Percentiles rank a stretch among this genome's conserved stretches.
Conservation (phyloP, 2,888 invertebrate genomes). For the Empis livida region DNA sequence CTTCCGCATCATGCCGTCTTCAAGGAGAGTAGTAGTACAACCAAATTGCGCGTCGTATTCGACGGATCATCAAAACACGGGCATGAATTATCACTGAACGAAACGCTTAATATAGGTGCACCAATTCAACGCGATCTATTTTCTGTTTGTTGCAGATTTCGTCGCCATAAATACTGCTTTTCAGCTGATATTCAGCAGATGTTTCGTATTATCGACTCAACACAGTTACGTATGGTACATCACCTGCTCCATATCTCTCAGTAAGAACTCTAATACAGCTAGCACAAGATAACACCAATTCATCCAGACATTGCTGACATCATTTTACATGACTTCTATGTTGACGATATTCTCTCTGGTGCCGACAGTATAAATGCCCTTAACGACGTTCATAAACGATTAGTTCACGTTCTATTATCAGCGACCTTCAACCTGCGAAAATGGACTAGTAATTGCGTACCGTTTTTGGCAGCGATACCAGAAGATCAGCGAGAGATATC, state of each 20-base stretch:
- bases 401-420: no score
- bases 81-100: no score
- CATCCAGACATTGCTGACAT: conserved; percentile 8
- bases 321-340: conserved; percentile 11
- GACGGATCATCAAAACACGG: conserved; percentile 8
- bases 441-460: conserved; percentile 6
- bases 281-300: conserved; percentile 5
- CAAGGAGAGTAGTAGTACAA: conserved; percentile 9
- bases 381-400: background rate
- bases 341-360: conserved; percentile 12
- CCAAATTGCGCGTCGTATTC: conserved; percentile 10
- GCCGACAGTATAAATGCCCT: background rate
- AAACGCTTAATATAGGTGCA: conserved; percentile 8
- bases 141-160: conserved; percentile 11
- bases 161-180: conserved; percentile 10
- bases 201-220: conserved; percentile 12
- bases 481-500: conserved; percentile 1
- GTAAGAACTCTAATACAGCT: conserved; percentile 11
- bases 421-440: conserved; percentile 4
- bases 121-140: conserved; percentile 9
- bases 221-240: conserved; percentile 13
- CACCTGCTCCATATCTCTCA: conserved; percentile 10
- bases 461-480: background rate
- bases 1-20: conserved; percentile 13
- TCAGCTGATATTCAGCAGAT: conserved; percentile 12